phyloP scores from a whole-genome alignment of 2,797 vertebrate genomes.

The Rhincodon typus region DNA sequence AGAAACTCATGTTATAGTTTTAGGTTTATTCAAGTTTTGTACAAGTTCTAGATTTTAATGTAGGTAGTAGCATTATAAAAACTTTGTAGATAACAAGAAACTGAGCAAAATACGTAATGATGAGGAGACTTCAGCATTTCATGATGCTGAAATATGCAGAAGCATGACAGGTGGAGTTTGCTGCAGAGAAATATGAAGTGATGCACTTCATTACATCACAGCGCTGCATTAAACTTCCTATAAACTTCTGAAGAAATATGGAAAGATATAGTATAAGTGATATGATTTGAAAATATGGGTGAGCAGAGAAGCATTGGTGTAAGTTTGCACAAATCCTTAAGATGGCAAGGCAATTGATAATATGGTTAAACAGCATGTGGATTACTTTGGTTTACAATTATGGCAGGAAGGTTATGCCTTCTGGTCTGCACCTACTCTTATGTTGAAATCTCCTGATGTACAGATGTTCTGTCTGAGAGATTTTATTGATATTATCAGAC shows the following conservation, averaged over 20 bases:
- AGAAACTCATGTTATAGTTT: not conserved
- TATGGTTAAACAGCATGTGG: not conserved
- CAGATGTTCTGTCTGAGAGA: not conserved
- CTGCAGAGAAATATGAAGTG: not conserved
- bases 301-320: not conserved
- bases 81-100: not conserved
- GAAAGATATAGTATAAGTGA: not conserved
- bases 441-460: not conserved
- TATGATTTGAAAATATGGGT: not conserved
- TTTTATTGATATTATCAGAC: not conserved
- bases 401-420: too few relatives aligned
- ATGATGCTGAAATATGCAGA: not conserved
- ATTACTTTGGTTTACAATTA: not conserved
- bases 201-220: not conserved
- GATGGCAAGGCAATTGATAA: not conserved
- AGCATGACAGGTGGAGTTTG: not conserved
- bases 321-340: not conserved
- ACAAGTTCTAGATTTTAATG: too few relatives aligned
- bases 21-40: not conserved
- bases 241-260: not conserved
- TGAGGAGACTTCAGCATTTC: not conserved
- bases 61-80: not conserved
- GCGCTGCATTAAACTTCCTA: too few relatives aligned
- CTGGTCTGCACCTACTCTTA: too few relatives aligned
- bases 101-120: not conserved